Base-by-base conservation (phyloP, 2,113 vertebrate genomes). In the Hipposideros armiger region DNA sequence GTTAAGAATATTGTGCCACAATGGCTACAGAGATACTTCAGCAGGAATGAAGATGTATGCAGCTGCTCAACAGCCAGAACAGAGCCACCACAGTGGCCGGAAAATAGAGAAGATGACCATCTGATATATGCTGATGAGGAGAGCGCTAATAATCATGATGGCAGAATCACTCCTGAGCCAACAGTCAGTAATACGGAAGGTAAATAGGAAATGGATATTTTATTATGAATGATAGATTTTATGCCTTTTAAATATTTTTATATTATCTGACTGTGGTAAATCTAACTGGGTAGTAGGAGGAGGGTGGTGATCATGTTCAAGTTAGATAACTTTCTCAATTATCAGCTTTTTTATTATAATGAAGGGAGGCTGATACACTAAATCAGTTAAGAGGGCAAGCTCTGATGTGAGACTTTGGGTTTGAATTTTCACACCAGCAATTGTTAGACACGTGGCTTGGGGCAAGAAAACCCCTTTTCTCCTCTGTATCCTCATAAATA, bases 11-110 rank as follows among this genome's bases (percentile, higher is more conserved):
- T 99, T 87, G 99, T 99, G 90, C 99, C 99, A 47, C 99, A 98
- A 82, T 99, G 99, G 99, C 96, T 99, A 69, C 99, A 99, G 95
- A 99, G 99, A 96, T 99, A 99, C 95, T 99, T 99, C 97, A 99
- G 98, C 86, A 99, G 98, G 97, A 99, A 95, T 36, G 99, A 99
- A 97, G 98, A 98, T 86, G 97, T 97, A 78, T 98, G 98, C 82
- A 98, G 98, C 90, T 98, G 95, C 67, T 96, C 96, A 72, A 1
- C 90, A 76, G 97, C 98, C n/a, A 83, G 95, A 88, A 96, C 84
- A 81, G 98, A 98, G 91, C 92, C 97, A 76, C 94, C 96, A 50
- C 98, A 70, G 1, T 98, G 98, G 97, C 96, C 97, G 78, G 98
- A 99, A 94, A 98, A 98, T 98, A 97, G 98, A 92, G 96, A 98